Evolutionary conservation across 23 tunicate genomes (phyloP).

Genomic region (Phallusia fumigata): DNA sequence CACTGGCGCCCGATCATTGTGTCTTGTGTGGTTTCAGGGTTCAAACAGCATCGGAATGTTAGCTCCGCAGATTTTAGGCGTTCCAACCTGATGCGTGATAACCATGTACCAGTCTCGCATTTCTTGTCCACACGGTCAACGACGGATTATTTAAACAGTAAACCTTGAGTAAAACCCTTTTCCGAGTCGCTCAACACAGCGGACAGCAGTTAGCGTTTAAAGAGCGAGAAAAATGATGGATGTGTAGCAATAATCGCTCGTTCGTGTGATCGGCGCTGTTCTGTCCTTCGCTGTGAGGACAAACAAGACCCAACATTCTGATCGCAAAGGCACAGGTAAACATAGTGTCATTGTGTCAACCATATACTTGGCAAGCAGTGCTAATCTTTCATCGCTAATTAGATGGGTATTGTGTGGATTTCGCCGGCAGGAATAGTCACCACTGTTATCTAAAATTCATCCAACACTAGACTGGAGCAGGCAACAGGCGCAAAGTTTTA

Average conservation of each 20-base stretch:
- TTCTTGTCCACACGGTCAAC: too few species aligned
- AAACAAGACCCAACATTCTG: not conserved
- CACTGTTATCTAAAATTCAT: too few species aligned
- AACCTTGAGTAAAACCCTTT: too few species aligned
- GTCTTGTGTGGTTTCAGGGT: not conserved
- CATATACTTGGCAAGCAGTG: not conserved
- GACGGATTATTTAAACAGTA: too few species aligned
- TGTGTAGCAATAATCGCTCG: not conserved
- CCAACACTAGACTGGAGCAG: too few species aligned
- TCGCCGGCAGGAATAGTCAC: too few species aligned
- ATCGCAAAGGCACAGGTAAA: not conserved
- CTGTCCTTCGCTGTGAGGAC: not conserved
- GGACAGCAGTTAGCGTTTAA: not conserved
- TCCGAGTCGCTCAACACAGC: too few species aligned
- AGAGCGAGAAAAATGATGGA: not conserved
- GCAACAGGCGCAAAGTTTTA: too few species aligned
- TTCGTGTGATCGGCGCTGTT: not conserved
- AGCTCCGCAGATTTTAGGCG: not conserved
- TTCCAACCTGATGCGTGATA: not conserved
- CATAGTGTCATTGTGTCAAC: constrained; percentile 3
- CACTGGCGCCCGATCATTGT: constrained; percentile 5
- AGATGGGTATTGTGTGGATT: not conserved
- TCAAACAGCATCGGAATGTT: not conserved
- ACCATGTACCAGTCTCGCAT: too few species aligned
- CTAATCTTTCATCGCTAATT: constrained; percentile 6